Conservation (phyloP, 2,888 invertebrate species). For the Muscina levida region DNA sequence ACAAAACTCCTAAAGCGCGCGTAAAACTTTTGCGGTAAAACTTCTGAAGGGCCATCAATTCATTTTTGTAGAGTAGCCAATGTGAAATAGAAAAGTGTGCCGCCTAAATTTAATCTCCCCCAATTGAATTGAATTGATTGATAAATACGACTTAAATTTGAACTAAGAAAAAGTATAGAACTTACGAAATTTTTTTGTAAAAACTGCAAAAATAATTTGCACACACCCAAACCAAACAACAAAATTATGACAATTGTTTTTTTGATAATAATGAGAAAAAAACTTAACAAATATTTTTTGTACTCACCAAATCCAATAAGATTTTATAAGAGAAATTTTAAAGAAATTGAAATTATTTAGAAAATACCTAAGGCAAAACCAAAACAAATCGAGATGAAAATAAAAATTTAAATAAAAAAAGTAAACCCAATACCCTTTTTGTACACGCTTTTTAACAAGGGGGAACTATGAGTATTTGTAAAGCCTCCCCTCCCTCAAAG, state of each 20-base stretch:
- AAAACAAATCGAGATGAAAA: neutral
- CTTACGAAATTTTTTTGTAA: constrained; percentile 25
- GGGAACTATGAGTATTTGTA: neutral
- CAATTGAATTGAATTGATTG: too few relatives aligned
- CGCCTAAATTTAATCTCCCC: too few relatives aligned
- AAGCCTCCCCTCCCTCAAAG: neutral
- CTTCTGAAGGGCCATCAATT: neutral
- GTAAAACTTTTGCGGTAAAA: neutral
- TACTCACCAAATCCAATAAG: constrained; percentile 53
- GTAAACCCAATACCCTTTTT: constrained; percentile 11
- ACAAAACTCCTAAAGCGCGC: too few relatives aligned
- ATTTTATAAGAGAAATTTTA: constrained; percentile 32
- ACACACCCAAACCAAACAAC: constrained; percentile 29
- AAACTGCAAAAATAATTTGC: constrained; percentile 11
- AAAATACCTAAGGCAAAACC: constrained; percentile 18
- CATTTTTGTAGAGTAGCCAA: neutral
- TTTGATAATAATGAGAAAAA: constrained; percentile 56
- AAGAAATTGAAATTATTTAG: constrained; percentile 25
- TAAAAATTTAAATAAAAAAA: neutral
- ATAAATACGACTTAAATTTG: neutral
- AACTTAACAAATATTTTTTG: constrained; percentile 49
- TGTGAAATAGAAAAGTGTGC: constrained; percentile 3
- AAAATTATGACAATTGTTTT: constrained; percentile 59
- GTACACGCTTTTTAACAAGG: constrained; percentile 22
- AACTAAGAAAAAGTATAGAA: neutral